phyloP scores from a whole-genome alignment of 2,888 invertebrate species.

The Andricus quercusramuli region DNA sequence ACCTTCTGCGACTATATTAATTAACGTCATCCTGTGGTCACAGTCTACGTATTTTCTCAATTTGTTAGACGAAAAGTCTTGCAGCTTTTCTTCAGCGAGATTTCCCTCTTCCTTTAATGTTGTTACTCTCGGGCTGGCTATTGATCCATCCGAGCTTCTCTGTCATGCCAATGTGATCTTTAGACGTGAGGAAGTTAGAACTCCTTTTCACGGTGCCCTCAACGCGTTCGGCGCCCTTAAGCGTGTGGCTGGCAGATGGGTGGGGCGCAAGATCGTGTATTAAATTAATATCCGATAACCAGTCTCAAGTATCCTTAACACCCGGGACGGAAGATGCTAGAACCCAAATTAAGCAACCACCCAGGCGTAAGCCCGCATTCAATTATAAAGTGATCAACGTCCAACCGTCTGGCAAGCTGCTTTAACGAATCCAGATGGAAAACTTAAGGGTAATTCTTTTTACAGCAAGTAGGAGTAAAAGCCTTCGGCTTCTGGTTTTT shows the following conservation, averaged over 20 bases:
- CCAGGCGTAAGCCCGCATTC: conserved; percentile 61
- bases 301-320: conserved; percentile 53
- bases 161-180: conserved; percentile 23
- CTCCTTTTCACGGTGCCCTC: conserved; percentile 50
- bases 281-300: conserved; percentile 68
- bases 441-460: conserved; percentile 56
- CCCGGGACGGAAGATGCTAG: conserved; percentile 52
- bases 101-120: conserved; percentile 25
- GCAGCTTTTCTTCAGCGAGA: conserved; percentile 51
- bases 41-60: conserved; percentile 66
- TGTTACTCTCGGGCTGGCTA: conserved; percentile 42
- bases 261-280: conserved; percentile 64
- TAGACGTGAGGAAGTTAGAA: not conserved
- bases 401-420: conserved; percentile 59
- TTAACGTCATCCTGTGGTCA: conserved; percentile 69
- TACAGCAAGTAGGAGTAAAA: not conserved
- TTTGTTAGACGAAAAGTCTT: conserved; percentile 65
- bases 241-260: conserved; percentile 60
- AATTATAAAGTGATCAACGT: conserved; percentile 73
- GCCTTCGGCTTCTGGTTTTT: conserved; percentile 12
- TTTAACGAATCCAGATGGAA: conserved; percentile 71
- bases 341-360: conserved; percentile 62
- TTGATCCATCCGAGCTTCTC: conserved; percentile 47
- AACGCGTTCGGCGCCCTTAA: conserved; percentile 48
- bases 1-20: conserved; percentile 53